Conservation (phyloP, 2,113 vertebrate species). For the Acanthochromis polyacanthus region DNA sequence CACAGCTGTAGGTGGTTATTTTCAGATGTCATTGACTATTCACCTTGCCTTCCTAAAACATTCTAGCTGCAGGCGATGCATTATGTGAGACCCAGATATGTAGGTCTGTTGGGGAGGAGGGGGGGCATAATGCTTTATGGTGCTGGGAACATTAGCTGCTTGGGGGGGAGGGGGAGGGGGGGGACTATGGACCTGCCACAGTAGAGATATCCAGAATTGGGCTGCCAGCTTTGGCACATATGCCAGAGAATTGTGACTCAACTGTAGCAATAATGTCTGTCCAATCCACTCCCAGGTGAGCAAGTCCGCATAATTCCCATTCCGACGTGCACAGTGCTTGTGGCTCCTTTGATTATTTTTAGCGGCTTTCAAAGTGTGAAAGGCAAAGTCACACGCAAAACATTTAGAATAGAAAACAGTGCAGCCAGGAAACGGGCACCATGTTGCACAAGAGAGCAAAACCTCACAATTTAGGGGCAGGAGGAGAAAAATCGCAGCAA, state of each 20-base stretch:
- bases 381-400: slow-evolving; percentile 24
- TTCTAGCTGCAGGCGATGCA: slow-evolving; percentile 66
- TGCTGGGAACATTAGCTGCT: slow-evolving; percentile 64
- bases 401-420: neutral
- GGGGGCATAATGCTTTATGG: slow-evolving; percentile 56
- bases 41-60: slow-evolving; percentile 75
- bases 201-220: slow-evolving; percentile 71
- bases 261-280: slow-evolving; percentile 56
- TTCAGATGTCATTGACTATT: slow-evolving; percentile 79
- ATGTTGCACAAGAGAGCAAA: neutral
- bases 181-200: slow-evolving; percentile 59
- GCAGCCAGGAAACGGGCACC: neutral
- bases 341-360: slow-evolving; percentile 56
- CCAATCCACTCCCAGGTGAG: slow-evolving; percentile 66
- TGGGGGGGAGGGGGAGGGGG: slow-evolving; percentile 42
- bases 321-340: slow-evolving; percentile 39
- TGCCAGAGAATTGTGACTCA: slow-evolving; percentile 67
- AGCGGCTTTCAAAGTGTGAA: slow-evolving; percentile 37
- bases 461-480: neutral
- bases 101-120: slow-evolving; percentile 44
- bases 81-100: slow-evolving; percentile 75
- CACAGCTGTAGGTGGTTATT: slow-evolving; percentile 67
- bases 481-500: neutral
- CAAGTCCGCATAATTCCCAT: slow-evolving; percentile 42
- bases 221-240: slow-evolving; percentile 66